Evolutionary conservation across 2,888 invertebrate genomes (phyloP).

Genomic region (Mylabris sibirica): DNA sequence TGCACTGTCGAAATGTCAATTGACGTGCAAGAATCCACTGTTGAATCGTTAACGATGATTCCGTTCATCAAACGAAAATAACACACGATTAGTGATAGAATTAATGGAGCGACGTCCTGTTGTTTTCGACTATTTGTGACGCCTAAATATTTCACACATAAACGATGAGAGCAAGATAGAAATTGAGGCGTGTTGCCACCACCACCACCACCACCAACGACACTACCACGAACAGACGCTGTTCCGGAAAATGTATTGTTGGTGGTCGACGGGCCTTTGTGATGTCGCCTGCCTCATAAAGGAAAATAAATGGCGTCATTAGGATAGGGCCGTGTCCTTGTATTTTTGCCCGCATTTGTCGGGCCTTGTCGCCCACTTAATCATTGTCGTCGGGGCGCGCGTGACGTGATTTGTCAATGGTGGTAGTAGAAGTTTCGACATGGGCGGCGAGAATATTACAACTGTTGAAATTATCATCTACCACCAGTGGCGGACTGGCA

Average conservation of each 20-base stretch:
- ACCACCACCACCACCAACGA: constrained; percentile 25
- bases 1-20: constrained; percentile 15
- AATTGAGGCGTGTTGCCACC: constrained; percentile 1
- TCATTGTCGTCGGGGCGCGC: constrained; percentile 58
- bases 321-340: constrained; percentile 60
- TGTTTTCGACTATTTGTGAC: constrained; percentile 36
- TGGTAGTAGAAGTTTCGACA: constrained; percentile 33
- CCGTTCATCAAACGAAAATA: constrained; percentile 38
- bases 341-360: constrained; percentile 62
- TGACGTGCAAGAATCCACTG: not conserved
- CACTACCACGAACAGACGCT: constrained; percentile 50
- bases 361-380: constrained; percentile 59
- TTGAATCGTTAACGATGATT: not conserved
- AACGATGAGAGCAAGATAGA: constrained; percentile 30
- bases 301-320: constrained; percentile 62
- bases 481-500: too few species aligned
- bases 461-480: not conserved
- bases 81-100: constrained; percentile 47
- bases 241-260: constrained; percentile 53
- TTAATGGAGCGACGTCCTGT: constrained; percentile 49
- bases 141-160: constrained; percentile 41
- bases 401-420: constrained; percentile 54
- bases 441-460: constrained; percentile 3
- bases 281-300: constrained; percentile 60
- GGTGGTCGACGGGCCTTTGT: constrained; percentile 57